A percentile compares a stretch with the other conserved stretches of the same genome.
These are phyloP conservation scores for Colletes collaris DNA, from an alignment of 2,888 invertebrate species.

Conservation along the genomic window DNA sequence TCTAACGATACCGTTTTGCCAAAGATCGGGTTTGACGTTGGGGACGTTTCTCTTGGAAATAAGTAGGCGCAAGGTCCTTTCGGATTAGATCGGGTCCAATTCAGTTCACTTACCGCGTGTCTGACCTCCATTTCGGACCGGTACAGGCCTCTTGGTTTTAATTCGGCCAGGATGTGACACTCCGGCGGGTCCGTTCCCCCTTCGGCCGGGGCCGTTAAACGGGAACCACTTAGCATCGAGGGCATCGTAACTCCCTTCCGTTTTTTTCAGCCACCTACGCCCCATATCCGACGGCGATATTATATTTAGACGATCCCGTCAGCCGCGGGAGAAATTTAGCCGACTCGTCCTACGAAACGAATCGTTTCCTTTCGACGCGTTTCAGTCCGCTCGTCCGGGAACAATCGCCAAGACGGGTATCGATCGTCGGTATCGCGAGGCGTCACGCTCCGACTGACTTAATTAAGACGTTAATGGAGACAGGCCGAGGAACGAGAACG, in stretches of 20 bases:
- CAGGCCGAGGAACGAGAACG: slow-evolving; percentile 40
- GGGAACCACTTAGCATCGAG: slow-evolving; percentile 67
- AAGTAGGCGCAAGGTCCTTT: slow-evolving; percentile 65
- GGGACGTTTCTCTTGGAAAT: slow-evolving; percentile 7
- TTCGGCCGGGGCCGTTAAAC: slow-evolving; percentile 54
- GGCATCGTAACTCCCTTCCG: slow-evolving; percentile 42
- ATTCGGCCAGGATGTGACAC: slow-evolving; percentile 74
- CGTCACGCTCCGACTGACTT: slow-evolving; percentile 22
- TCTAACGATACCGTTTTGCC: too few species aligned
- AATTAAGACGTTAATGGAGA: slow-evolving; percentile 56
- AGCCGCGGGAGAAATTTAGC: background rate
- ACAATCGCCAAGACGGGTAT: slow-evolving; percentile 1
- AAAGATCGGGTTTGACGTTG: too few species aligned
- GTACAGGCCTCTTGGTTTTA: slow-evolving; percentile 62
- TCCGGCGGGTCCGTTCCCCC: slow-evolving; percentile 56
- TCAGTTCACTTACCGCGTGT: slow-evolving; percentile 56
- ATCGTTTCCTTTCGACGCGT: slow-evolving; percentile 16
- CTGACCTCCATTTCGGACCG: slow-evolving; percentile 69
- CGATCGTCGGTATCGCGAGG: slow-evolving; percentile 31
- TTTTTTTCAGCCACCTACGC: slow-evolving; percentile 33
- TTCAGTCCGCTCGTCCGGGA: too few species aligned
- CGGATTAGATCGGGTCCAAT: slow-evolving; percentile 67
- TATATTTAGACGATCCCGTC: slow-evolving; percentile 27
- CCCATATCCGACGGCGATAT: slow-evolving; percentile 25
- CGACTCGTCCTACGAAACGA: slow-evolving; percentile 11